Conservation (phyloP, 2,797 vertebrate species). For the Molossus alvarezi region DNA sequence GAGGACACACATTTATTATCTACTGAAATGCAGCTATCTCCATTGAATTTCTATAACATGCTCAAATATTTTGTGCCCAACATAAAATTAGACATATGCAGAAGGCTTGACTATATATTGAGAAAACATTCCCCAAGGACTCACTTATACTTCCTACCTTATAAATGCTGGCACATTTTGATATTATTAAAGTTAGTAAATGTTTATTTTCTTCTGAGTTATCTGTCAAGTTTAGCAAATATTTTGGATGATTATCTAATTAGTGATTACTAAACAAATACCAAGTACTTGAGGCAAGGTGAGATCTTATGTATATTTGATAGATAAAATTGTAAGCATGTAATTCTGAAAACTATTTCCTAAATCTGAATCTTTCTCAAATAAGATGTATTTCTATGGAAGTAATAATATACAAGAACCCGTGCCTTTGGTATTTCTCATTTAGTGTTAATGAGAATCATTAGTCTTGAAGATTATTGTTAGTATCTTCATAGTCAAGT, state of each 20-base stretch:
- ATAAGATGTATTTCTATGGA: background rate
- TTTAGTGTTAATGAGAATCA: background rate
- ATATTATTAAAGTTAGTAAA: slow-evolving; percentile 26
- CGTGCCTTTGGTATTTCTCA: background rate
- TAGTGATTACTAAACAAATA: background rate
- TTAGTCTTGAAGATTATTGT: slow-evolving; percentile 30
- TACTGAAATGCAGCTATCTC: background rate
- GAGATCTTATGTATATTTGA: background rate
- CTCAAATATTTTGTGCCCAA: background rate
- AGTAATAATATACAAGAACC: background rate
- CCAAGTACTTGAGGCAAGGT: background rate
- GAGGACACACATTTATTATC: background rate
- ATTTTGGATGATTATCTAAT: background rate
- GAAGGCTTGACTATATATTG: background rate
- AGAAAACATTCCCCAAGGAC: background rate
- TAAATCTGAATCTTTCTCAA: background rate
- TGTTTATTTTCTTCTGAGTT: slow-evolving; percentile 11
- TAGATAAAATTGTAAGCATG: background rate
- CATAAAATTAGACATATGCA: background rate
- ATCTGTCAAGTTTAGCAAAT: slow-evolving; percentile 9
- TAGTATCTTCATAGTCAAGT: slow-evolving; percentile 8
- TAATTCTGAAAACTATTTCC: background rate
- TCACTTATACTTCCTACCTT: background rate
- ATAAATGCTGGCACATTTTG: background rate
- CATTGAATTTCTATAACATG: background rate